A percentile compares a stretch with the other conserved stretches of the same genome.
Evolutionary conservation across 1,140 invertebrate species (phyloP).

Genomic region (Drosophila biarmipes): DNA sequence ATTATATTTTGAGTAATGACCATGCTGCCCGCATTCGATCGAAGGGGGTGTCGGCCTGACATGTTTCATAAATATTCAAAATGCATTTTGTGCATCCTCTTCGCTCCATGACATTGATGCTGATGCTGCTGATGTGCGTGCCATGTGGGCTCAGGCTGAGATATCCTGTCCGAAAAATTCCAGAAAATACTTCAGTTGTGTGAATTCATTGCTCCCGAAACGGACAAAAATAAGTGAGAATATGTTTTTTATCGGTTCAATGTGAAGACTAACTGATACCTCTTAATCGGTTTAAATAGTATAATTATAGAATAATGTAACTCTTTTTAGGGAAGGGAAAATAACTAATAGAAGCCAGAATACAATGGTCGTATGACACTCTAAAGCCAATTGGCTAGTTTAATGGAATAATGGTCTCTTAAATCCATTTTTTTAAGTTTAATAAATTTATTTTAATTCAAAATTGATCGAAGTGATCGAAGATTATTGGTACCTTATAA

Average conservation of each 20-base stretch:
- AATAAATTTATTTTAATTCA: too few species aligned
- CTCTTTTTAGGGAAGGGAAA: too few species aligned
- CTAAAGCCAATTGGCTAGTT: too few species aligned
- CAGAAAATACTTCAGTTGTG: slow-evolving; percentile 37
- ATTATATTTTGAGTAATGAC: slow-evolving; percentile 69
- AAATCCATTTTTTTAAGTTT: too few species aligned
- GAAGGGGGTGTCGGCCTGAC: slow-evolving; percentile 8
- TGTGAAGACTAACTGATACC: neutral
- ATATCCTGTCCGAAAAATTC: slow-evolving; percentile 38
- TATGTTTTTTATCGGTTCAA: too few species aligned
- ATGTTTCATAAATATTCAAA: slow-evolving; percentile 72
- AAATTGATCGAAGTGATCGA: too few species aligned
- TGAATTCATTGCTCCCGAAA: slow-evolving; percentile 26
- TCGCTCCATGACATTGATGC: slow-evolving; percentile 28
- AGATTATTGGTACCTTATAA: too few species aligned
- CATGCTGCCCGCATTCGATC: slow-evolving; percentile 50
- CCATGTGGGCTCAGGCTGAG: slow-evolving; percentile 22
- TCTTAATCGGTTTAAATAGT: neutral
- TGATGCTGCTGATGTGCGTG: slow-evolving; percentile 4
- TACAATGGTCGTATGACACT: too few species aligned
- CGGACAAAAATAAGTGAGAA: neutral
- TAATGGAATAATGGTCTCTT: too few species aligned
- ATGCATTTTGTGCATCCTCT: slow-evolving; percentile 44
- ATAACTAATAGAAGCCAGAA: too few species aligned
- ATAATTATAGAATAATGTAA: too few species aligned